A percentile compares a stretch with the other conserved stretches of the same genome.
phyloP scores from a whole-genome alignment of 1,140 invertebrate genomes.

The Lepidurus couesii region DNA sequence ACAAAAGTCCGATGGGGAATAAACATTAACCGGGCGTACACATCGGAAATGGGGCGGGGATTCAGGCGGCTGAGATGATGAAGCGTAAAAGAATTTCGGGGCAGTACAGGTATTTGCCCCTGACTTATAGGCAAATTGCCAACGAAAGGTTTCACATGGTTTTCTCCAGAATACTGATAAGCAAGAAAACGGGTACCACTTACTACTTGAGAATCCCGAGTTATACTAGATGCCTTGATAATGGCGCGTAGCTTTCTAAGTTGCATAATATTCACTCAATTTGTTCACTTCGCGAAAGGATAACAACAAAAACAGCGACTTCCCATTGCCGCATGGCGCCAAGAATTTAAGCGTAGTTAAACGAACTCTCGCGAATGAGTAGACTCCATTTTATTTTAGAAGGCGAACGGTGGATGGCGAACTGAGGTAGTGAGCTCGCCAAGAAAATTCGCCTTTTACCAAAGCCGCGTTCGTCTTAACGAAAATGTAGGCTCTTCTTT shows the following conservation, averaged over 20 bases:
- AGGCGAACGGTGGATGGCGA: no score
- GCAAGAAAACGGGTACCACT: not conserved
- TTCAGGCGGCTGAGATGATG: no score
- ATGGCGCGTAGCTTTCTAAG: not conserved
- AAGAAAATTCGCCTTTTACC: no score
- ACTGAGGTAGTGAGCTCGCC: no score
- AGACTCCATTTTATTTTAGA: no score
- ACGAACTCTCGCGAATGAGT: not conserved
- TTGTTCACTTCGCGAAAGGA: not conserved
- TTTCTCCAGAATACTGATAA: not conserved
- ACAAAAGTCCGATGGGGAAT: not conserved
- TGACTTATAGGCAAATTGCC: not conserved
- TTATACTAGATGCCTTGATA: not conserved
- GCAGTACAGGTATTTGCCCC: not conserved
- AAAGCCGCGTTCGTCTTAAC: no score
- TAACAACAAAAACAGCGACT: not conserved
- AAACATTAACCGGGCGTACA: slow-evolving; percentile 31
- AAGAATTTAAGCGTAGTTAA: not conserved
- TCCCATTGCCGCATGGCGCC: not conserved
- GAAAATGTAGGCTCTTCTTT: no score
- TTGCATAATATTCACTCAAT: not conserved
- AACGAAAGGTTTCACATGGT: not conserved
- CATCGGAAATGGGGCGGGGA: no score
- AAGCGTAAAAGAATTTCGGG: not conserved
- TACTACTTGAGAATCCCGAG: not conserved